A percentile compares a stretch with the other conserved stretches of the same genome.
These are phyloP conservation scores for Hypsibius dujardini DNA, from an alignment of 1,140 invertebrate genomes.

Conservation along the genomic window DNA sequence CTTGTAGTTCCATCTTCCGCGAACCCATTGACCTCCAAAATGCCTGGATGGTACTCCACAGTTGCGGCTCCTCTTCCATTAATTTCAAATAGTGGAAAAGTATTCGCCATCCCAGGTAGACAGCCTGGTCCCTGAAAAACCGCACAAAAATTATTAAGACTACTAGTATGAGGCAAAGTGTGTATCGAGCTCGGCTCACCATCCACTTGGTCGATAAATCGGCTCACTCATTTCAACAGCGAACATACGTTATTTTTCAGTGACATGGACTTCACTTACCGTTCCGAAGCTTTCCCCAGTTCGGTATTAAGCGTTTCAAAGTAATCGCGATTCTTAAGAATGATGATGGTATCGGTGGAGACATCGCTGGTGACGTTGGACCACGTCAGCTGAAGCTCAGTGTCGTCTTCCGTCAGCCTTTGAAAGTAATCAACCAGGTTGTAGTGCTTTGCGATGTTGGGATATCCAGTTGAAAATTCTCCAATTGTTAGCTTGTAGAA, in stretches of 20 bases:
- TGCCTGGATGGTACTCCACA: background rate
- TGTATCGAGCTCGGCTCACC: too few relatives aligned
- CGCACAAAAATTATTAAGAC: too few relatives aligned
- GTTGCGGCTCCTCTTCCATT: background rate
- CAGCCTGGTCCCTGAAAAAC: background rate
- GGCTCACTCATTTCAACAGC: too few relatives aligned
- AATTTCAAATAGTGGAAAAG: background rate
- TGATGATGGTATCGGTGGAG: background rate
- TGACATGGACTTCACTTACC: too few relatives aligned
- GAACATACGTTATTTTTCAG: too few relatives aligned
- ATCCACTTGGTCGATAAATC: too few relatives aligned
- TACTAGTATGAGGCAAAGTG: too few relatives aligned
- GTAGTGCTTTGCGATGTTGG: background rate
- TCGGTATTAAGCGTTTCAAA: background rate
- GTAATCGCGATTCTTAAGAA: slow-evolving; percentile 12
- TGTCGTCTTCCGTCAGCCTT: background rate
- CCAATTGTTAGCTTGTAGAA: background rate
- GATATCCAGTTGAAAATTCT: background rate
- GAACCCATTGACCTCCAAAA: background rate
- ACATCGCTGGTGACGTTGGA: background rate
- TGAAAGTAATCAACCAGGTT: background rate
- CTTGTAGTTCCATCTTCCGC: background rate
- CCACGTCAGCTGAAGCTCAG: background rate
- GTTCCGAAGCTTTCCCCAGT: background rate
- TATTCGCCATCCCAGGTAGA: slow-evolving; percentile 9